Evolutionary conservation across 2,797 vertebrate species (phyloP).

Genomic region (Calcarius lapponicus): DNA sequence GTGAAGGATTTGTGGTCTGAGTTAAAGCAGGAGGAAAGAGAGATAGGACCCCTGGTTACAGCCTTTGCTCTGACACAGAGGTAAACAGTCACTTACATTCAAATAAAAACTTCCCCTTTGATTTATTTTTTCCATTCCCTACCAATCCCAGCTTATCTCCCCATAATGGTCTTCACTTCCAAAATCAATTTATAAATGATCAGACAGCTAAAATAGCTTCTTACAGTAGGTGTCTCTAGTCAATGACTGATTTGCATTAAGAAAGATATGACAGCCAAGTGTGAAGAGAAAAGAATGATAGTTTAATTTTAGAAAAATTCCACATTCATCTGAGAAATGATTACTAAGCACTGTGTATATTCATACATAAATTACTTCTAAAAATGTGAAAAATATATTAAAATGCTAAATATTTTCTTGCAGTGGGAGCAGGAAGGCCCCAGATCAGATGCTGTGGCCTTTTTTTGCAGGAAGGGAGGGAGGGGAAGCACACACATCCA

Average conservation of each 20-base stretch:
- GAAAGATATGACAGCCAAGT: conserved; percentile 67
- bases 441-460: neutral
- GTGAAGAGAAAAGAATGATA: conserved; percentile 65
- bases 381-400: conserved; percentile 57
- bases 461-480: neutral
- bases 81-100: neutral
- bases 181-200: conserved; percentile 64
- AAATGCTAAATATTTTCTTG: conserved; percentile 58
- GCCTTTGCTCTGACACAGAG: neutral
- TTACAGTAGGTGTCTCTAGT: conserved; percentile 69
- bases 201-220: conserved; percentile 66
- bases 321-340: conserved; percentile 65
- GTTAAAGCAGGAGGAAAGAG: neutral
- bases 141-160: conserved; percentile 29
- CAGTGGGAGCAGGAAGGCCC: neutral
- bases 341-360: conserved; percentile 69
- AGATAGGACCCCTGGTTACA: neutral
- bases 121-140: conserved; percentile 49
- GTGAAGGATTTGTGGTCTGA: neutral
- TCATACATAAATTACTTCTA: conserved; percentile 65
- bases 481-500: rapidly evolving
- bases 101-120: conserved; percentile 27
- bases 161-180: neutral
- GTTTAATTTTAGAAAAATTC: conserved; percentile 71
- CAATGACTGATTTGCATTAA: conserved; percentile 70